Conservation (phyloP, 1,140 invertebrate species). For the Diuraphis noxia region DNA sequence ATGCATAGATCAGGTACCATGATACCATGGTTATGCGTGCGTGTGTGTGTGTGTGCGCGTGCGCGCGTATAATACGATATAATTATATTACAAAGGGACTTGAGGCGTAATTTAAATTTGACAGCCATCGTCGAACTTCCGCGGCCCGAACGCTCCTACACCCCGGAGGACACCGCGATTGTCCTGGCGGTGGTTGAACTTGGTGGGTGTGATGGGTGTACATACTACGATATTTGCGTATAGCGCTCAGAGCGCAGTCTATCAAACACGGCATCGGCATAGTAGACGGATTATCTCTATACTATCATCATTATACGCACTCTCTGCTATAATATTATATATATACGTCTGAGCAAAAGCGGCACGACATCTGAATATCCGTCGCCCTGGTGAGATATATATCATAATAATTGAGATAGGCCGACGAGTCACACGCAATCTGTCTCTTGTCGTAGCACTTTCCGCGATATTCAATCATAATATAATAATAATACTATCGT, state of each 20-base stretch:
- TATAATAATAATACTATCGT: neutral
- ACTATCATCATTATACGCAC: neutral
- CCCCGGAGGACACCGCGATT: neutral
- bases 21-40: neutral
- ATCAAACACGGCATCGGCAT: neutral
- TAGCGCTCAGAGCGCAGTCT: neutral
- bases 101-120: neutral
- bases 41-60: neutral
- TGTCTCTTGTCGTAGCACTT: neutral
- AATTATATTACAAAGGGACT: neutral
- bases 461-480: neutral
- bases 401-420: neutral
- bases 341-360: neutral
- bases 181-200: neutral
- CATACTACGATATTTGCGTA: neutral
- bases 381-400: neutral
- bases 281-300: neutral
- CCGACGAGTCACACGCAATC: neutral
- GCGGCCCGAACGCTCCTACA: neutral
- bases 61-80: neutral
- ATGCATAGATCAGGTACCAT: neutral
- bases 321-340: neutral
- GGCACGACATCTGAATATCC: neutral
- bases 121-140: neutral
- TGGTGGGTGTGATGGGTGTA: neutral